phyloP scores from a whole-genome alignment of 2,113 vertebrate genomes.

The Theristicus caerulescens region DNA sequence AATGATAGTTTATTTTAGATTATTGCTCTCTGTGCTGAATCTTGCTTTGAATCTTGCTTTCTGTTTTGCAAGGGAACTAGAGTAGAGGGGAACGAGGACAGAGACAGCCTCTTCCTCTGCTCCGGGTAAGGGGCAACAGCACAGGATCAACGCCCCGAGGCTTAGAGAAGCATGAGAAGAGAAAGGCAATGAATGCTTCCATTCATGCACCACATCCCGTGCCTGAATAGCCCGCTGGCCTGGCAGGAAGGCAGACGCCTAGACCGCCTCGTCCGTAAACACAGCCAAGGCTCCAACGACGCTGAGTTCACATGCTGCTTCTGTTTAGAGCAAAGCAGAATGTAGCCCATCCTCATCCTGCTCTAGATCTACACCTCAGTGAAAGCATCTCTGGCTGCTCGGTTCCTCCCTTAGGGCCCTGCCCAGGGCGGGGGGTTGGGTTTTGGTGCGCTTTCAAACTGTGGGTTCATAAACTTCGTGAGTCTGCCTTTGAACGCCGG shows the following conservation, averaged over 20 bases:
- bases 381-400: neutral
- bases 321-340: neutral
- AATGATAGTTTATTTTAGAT: neutral
- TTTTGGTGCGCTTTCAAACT: neutral
- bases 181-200: neutral
- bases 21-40: neutral
- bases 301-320: neutral
- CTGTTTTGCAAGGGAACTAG: neutral
- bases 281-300: neutral
- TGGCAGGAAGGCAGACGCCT: neutral
- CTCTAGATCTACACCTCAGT: neutral
- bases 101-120: neutral
- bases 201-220: neutral
- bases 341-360: neutral
- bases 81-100: neutral
- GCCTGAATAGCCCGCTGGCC: neutral
- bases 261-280: neutral
- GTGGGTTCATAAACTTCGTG: neutral
- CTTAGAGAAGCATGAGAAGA: neutral
- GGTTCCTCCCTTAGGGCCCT: neutral
- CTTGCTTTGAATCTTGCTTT: neutral
- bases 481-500: neutral
- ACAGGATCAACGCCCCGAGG: neutral
- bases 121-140: neutral
- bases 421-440: neutral